Evolutionary conservation across 1,140 invertebrate genomes (phyloP).

Genomic region (Bathynomus jamesi): DNA sequence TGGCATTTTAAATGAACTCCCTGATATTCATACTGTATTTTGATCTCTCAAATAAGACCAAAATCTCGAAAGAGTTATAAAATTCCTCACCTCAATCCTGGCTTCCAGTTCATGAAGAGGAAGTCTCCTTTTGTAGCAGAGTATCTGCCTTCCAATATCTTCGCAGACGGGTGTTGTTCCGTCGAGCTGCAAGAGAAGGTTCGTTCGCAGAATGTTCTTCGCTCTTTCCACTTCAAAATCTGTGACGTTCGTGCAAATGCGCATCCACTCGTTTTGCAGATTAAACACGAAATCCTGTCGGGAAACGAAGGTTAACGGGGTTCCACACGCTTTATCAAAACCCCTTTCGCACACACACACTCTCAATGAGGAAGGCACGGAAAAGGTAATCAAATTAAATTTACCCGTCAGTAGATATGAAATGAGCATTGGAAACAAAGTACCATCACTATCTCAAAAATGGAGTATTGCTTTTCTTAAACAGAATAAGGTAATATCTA

Average conservation of each 20-base stretch:
- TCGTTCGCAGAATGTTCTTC: constrained; percentile 94
- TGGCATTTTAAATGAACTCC: too few species aligned
- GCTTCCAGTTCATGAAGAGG: constrained; percentile 90
- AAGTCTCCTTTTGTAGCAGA: constrained; percentile 92
- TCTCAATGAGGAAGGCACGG: too few species aligned
- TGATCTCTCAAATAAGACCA: too few species aligned
- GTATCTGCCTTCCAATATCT: constrained; percentile 95
- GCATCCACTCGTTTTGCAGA: constrained; percentile 87
- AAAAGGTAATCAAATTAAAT: too few species aligned
- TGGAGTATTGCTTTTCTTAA: too few species aligned
- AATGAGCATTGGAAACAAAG: too few species aligned
- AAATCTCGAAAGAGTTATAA: neutral
- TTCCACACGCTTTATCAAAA: neutral
- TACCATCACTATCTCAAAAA: too few species aligned
- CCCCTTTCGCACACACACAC: too few species aligned
- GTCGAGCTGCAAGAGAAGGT: constrained; percentile 93
- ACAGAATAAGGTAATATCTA: too few species aligned
- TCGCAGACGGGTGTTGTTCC: constrained; percentile 98
- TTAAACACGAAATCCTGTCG: constrained; percentile 54
- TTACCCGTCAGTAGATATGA: too few species aligned
- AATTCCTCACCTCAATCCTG: constrained; percentile 66
- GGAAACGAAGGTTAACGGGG: neutral
- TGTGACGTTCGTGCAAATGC: constrained; percentile 78
- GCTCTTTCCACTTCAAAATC: constrained; percentile 88
- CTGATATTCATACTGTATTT: too few species aligned